phyloP scores from a whole-genome alignment of 2,888 invertebrate species.

The Drosophila yooni region DNA sequence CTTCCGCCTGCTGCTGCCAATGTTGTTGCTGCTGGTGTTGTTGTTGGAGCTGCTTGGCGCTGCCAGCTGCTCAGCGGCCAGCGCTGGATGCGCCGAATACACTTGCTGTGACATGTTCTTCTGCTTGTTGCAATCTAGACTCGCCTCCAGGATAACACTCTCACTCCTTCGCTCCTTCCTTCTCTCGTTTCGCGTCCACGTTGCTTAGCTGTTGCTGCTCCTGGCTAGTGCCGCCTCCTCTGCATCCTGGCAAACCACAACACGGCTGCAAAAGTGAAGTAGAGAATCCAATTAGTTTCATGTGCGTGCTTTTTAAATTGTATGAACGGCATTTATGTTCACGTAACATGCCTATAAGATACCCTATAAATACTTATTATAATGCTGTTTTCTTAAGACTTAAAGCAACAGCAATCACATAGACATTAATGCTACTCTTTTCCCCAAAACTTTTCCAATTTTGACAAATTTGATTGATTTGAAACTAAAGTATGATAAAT shows the following conservation, averaged over 20 bases:
- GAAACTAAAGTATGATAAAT: background rate
- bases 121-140: slow-evolving; percentile 19
- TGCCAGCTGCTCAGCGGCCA: slow-evolving; percentile 81
- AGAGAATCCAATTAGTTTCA: slow-evolving; percentile 68
- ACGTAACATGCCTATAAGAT: slow-evolving; percentile 2
- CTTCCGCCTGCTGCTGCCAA: slow-evolving; percentile 66
- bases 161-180: slow-evolving; percentile 12
- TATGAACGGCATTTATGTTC: background rate
- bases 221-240: slow-evolving; percentile 53
- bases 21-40: slow-evolving; percentile 41
- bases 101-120: slow-evolving; percentile 77
- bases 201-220: slow-evolving; percentile 25
- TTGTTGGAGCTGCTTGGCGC: slow-evolving; percentile 55
- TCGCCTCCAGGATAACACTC: slow-evolving; percentile 11
- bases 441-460: background rate
- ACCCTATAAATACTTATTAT: slow-evolving; percentile 11
- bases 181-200: background rate
- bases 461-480: background rate
- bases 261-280: slow-evolving; percentile 40
- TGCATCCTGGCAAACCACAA: slow-evolving; percentile 67
- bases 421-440: background rate
- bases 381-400: background rate
- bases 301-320: slow-evolving; percentile 8
- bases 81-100: slow-evolving; percentile 83
- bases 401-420: background rate